A percentile compares a stretch with the other conserved stretches of the same genome.
These are phyloP conservation scores for Geotrupes spiniger DNA, from an alignment of 2,888 invertebrate genomes.

Conservation along the genomic window DNA sequence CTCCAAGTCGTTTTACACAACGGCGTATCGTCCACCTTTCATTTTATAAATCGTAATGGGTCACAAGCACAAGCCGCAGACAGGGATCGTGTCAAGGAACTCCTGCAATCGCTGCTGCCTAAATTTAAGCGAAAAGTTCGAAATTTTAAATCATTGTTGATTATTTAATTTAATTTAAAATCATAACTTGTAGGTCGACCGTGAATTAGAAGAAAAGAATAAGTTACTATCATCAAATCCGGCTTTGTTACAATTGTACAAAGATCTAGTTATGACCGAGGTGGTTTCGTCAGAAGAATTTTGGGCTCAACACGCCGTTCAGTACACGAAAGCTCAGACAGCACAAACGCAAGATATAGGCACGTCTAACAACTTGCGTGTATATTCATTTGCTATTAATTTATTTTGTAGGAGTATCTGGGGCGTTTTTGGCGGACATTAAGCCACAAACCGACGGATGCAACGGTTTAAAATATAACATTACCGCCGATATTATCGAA, in stretches of 20 bases:
- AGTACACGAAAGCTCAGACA: constrained; percentile 70
- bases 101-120: constrained; percentile 85
- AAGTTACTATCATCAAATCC: constrained; percentile 88
- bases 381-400: no score
- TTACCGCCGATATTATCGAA: constrained; percentile 94
- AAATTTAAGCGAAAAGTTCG: constrained; percentile 87
- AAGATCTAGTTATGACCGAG: constrained; percentile 94
- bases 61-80: constrained; percentile 81
- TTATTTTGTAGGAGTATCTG: constrained; percentile 58
- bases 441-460: constrained; percentile 96
- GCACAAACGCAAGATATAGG: constrained; percentile 83
- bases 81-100: constrained; percentile 89
- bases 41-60: constrained; percentile 89
- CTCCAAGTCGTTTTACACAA: constrained; percentile 94
- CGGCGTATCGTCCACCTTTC: constrained; percentile 93
- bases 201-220: constrained; percentile 51
- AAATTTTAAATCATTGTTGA: not conserved
- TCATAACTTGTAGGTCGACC: no score
- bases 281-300: constrained; percentile 97
- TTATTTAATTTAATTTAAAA: not conserved
- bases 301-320: constrained; percentile 86
- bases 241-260: constrained; percentile 87
- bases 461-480: constrained; percentile 94
- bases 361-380: no score
- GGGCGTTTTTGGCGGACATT: constrained; percentile 84